Conservation (phyloP, 2,797 vertebrate species). For the Darevskia nairensis region DNA sequence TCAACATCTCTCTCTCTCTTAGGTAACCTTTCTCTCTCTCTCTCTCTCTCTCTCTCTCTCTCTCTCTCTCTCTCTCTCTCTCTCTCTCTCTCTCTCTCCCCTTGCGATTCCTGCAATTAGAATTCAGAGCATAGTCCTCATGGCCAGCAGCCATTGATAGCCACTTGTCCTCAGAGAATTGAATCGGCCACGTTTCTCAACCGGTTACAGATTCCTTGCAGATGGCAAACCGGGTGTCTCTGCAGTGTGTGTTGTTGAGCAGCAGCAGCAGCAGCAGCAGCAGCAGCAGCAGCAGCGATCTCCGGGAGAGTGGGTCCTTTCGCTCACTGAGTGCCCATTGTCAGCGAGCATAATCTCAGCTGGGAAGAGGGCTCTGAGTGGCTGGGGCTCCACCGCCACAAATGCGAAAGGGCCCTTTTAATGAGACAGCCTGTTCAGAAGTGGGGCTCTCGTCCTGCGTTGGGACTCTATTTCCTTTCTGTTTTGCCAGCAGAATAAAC, state of each 20-base stretch:
- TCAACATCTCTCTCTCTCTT: no score
- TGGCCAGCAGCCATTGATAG: no score
- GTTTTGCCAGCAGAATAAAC: background rate
- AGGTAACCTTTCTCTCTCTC: no score
- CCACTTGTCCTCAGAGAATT: no score
- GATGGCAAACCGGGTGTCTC: conserved; percentile 73
- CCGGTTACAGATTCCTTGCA: conserved; percentile 77
- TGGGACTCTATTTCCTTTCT: background rate
- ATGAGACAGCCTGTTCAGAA: background rate
- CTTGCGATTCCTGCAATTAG: no score
- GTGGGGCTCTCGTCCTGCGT: background rate
- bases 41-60: no score
- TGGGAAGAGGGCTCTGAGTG: conserved; percentile 54
- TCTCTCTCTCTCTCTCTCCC: no score
- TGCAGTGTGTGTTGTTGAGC: conserved; percentile 66
- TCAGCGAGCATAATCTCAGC: conserved; percentile 17
- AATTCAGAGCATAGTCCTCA: no score
- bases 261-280: no score
- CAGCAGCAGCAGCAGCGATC: background rate
- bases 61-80: no score
- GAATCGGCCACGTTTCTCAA: conserved; percentile 70
- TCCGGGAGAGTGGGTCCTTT: conserved; percentile 43
- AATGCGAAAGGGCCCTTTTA: background rate
- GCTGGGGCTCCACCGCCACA: conserved; percentile 38
- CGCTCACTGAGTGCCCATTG: conserved; percentile 1